These are phyloP conservation scores for Rousettus leschenaultii DNA, from an alignment of 2,113 vertebrate species.

Conservation along the genomic window DNA sequence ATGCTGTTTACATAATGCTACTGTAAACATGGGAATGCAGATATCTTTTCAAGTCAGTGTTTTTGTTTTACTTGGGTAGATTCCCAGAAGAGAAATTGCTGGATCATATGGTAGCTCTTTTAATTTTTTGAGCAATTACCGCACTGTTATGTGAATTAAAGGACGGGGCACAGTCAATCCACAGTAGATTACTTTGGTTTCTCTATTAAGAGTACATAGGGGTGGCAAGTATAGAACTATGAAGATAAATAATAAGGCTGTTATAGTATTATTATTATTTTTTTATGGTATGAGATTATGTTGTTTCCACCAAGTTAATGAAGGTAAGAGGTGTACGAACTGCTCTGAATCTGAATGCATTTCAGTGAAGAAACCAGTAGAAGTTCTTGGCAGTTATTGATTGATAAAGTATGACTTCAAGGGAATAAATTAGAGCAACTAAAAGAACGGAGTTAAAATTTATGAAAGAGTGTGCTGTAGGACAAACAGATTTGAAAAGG, in stretches of 20 bases:
- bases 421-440: background rate
- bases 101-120: too few species aligned
- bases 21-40: too few species aligned
- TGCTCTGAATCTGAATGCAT: background rate
- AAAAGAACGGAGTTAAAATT: background rate
- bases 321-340: background rate
- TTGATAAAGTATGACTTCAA: background rate
- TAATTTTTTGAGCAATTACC: too few species aligned
- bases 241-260: background rate
- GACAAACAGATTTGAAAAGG: background rate
- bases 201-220: background rate
- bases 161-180: background rate
- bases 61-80: too few species aligned
- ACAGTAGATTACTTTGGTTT: background rate
- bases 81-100: too few species aligned
- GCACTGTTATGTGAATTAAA: background rate
- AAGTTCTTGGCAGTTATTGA: background rate
- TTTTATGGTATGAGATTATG: background rate
- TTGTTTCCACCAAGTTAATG: background rate
- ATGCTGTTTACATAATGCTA: too few species aligned
- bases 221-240: background rate
- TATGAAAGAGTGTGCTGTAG: background rate
- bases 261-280: background rate
- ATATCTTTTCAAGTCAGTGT: too few species aligned
- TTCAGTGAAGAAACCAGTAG: background rate